Conservation (phyloP, 2,113 vertebrate genomes). For the Pristiophorus japonicus region DNA sequence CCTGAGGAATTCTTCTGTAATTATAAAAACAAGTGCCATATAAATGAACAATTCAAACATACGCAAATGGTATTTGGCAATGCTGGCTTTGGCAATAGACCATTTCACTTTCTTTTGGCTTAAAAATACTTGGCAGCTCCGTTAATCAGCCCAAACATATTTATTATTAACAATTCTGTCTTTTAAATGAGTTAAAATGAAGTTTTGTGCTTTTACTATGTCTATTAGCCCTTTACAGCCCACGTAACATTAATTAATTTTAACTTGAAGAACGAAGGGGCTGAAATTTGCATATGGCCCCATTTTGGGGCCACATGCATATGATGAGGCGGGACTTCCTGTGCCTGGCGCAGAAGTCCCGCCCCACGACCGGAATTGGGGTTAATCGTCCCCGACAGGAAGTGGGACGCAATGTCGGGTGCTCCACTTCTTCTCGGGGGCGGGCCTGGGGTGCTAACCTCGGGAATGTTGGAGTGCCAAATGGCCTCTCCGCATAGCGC, state of each 20-base stretch:
- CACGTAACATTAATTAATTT: background rate
- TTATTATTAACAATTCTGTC: background rate
- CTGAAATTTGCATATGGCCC: too few species aligned
- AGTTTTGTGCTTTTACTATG: background rate
- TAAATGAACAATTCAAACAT: background rate
- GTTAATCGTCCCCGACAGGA: too few species aligned
- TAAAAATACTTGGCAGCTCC: slow-evolving; percentile 16
- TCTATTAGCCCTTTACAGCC: background rate
- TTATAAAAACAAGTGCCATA: slow-evolving; percentile 12
- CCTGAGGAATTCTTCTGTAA: background rate
- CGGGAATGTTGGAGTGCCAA: too few species aligned
- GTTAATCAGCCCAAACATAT: slow-evolving; percentile 13
- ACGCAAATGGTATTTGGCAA: background rate
- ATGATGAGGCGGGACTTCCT: too few species aligned
- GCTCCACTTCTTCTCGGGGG: too few species aligned
- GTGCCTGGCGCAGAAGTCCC: too few species aligned
- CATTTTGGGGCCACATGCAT: too few species aligned
- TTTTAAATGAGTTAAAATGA: background rate
- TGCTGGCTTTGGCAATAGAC: background rate
- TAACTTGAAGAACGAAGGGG: background rate
- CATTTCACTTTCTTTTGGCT: slow-evolving; percentile 22
- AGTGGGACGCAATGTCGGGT: too few species aligned
- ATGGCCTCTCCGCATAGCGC: too few species aligned
- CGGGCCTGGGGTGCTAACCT: too few species aligned
- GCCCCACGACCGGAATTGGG: too few species aligned